Conservation (phyloP, 2,113 vertebrate species). For the Vulpes lagopus region DNA sequence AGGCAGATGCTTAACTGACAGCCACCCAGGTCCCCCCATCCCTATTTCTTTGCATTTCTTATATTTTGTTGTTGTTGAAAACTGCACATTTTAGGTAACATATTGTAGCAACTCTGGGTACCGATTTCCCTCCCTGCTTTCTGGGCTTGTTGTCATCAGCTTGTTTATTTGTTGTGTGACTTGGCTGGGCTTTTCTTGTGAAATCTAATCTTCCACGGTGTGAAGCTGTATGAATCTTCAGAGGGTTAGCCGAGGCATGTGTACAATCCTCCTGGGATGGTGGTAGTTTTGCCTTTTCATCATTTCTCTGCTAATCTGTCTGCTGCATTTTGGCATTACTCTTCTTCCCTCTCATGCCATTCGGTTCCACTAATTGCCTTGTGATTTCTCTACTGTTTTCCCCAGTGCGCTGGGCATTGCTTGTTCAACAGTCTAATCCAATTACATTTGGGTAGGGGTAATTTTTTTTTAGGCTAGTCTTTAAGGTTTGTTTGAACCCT, state of each 20-base stretch:
- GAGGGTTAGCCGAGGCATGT: background rate
- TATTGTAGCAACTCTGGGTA: background rate
- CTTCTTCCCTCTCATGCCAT: background rate
- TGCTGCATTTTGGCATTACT: background rate
- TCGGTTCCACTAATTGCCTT: background rate
- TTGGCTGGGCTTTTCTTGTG: background rate
- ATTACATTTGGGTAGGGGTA: background rate
- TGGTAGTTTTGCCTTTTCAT: background rate
- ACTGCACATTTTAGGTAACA: background rate
- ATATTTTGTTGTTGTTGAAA: background rate
- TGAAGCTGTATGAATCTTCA: background rate
- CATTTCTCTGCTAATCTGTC: background rate
- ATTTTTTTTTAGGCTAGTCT: background rate
- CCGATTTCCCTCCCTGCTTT: background rate
- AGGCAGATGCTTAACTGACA: no score
- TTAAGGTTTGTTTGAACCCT: background rate
- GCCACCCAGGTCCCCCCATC: background rate
- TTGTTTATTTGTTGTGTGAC: background rate
- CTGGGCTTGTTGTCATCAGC: background rate
- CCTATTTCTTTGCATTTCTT: background rate
- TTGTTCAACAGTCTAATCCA: background rate
- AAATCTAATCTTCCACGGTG: background rate
- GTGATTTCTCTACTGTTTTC: background rate
- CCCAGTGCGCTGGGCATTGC: background rate
- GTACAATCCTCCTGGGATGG: no score